Conservation (phyloP, 30 jellyfish, hydroid and myxozoan genomes). For the Hydractinia symbiolongicarpus region DNA sequence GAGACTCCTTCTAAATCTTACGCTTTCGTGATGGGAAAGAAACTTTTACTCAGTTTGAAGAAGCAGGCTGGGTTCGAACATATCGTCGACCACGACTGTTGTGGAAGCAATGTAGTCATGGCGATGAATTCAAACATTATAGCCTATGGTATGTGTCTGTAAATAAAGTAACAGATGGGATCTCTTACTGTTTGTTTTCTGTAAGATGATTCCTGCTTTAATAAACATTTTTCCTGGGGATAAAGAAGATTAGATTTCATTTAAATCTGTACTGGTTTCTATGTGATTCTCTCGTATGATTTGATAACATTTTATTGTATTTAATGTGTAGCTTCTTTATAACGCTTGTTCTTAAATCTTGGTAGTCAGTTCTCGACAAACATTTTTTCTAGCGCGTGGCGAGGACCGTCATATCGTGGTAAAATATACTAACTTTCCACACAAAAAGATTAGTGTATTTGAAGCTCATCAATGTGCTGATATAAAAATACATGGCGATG, state of each 20-base stretch:
- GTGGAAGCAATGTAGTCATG: slow-evolving; percentile 41
- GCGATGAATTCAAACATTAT: slow-evolving; percentile 31
- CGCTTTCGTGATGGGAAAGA: slow-evolving; percentile 27
- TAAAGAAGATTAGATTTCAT: too few relatives aligned
- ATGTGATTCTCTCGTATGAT: too few relatives aligned
- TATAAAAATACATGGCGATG: slow-evolving; percentile 23
- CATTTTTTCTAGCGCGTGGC: slow-evolving; percentile 18
- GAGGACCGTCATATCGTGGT: slow-evolving; percentile 47
- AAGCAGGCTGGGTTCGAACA: slow-evolving; percentile 30
- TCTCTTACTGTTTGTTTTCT: neutral
- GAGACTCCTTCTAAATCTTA: neutral
- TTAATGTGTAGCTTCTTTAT: too few relatives aligned
- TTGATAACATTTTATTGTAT: too few relatives aligned
- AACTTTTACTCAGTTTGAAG: slow-evolving; percentile 17
- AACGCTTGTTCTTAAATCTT: too few relatives aligned
- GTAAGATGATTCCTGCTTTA: too few relatives aligned
- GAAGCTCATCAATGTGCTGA: slow-evolving; percentile 47
- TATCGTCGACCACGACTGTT: slow-evolving; percentile 36
- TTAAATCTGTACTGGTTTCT: too few relatives aligned
- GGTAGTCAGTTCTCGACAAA: too few relatives aligned
- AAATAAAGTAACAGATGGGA: neutral
- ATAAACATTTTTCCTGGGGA: too few relatives aligned
- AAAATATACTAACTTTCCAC: slow-evolving; percentile 30
- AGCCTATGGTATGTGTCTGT: slow-evolving; percentile 23
- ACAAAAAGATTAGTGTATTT: slow-evolving; percentile 30